Evolutionary conservation across 92 coral and sea anemone species (phyloP).

Genomic region (Chrysogorgia sp.): DNA sequence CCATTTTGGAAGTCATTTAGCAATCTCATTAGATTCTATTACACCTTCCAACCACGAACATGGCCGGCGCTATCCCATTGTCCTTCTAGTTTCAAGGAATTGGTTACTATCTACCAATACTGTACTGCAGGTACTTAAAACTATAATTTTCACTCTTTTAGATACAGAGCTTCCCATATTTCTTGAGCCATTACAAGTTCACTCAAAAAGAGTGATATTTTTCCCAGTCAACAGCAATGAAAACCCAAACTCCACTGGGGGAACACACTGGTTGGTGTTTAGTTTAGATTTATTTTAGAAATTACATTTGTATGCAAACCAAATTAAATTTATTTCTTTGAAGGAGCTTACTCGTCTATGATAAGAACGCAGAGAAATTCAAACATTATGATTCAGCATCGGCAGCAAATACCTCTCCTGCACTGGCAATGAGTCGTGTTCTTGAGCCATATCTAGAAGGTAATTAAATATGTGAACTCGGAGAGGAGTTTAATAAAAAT

Average conservation of each 20-base stretch:
- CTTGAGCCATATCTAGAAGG: conserved; percentile 68
- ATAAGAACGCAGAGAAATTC: conserved; percentile 56
- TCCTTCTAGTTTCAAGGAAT: not conserved
- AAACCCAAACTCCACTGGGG: conserved; percentile 69
- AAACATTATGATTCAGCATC: conserved; percentile 77
- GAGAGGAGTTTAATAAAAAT: not conserved
- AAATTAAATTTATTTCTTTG: not conserved
- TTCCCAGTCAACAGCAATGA: conserved; percentile 86
- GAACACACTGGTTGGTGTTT: conserved; percentile 84
- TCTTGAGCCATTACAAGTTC: conserved; percentile 79
- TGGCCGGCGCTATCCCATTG: not conserved
- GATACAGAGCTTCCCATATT: conserved; percentile 73
- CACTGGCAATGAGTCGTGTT: conserved; percentile 60
- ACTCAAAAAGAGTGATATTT: conserved; percentile 60
- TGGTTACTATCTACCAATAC: not conserved
- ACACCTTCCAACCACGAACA: not conserved
- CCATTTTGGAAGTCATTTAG: not conserved
- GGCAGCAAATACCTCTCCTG: conserved; percentile 60
- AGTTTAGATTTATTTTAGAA: not conserved
- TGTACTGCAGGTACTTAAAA: not conserved
- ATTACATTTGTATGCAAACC: not conserved
- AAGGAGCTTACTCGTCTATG: conserved; percentile 86
- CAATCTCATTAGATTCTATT: not conserved
- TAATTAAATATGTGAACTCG: conserved; percentile 13
- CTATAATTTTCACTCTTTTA: not conserved